Base-by-base conservation (phyloP, 30 jellyfish, hydroid and myxozoan genomes). In the Hydractinia symbiolongicarpus region DNA sequence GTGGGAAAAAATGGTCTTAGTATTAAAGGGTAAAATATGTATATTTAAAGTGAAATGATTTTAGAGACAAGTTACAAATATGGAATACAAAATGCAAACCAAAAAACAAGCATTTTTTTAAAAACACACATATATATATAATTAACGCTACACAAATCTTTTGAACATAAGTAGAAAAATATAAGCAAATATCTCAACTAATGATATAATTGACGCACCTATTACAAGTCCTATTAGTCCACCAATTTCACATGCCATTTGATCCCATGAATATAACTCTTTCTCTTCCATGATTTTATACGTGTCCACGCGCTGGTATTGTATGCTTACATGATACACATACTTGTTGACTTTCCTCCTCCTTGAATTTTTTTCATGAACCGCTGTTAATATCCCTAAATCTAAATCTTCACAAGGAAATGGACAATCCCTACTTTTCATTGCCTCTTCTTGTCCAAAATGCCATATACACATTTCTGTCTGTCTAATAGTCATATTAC, bases 281-380 rank as follows among this genome's bases (percentile, higher is more conserved):
- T 71, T 71, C 67, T 71, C 80, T 50, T 71, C 68, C 80, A 71
- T 71, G n/a, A 71, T 53, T 15, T 71, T 71, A 19, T 71, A 71
- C 5, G 55, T 20, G 51, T 71, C 80, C 14, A 71, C 80, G 1
- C 61, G 44, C 51, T 71, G 80, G 51, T 20, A 53, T 50, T 71
- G 80, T 50, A 71, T 30, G 60, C 60, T 50, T 14, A 71, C 80
- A 71, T 20, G 55, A 3, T 71, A 71, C 17, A 17, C 19, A 13
- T 17, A 58, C 19, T 58, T 17, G 2, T 30, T 30, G 8, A 5
- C 7, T 20, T 30, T 30, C 60, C 67, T 58, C 30, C 51, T 10
- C 5, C 51, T 30, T 0, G 7, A 70, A 20, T 7, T 20, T 7
- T 4, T 30, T 71, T 71, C 80, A 8, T 20, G 40, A 53, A 20